Conservation (phyloP, 2,113 vertebrate species). For the Anoplopoma fimbria region DNA sequence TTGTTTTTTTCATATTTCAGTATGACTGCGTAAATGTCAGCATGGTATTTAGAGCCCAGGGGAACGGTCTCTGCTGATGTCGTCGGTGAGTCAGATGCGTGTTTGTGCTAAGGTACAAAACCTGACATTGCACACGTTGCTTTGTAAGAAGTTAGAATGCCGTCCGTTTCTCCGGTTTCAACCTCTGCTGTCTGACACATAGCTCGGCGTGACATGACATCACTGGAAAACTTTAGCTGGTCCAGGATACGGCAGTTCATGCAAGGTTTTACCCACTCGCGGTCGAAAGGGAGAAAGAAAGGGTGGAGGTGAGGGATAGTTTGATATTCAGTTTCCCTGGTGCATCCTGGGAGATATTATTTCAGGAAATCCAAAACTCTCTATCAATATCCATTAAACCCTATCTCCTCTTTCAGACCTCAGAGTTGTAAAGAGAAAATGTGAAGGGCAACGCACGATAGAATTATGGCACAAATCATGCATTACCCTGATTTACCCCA, state of each 20-base stretch:
- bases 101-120: constrained; percentile 48
- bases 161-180: constrained; percentile 46
- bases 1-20: constrained; percentile 65
- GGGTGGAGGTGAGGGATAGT: constrained; percentile 55
- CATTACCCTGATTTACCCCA: constrained; percentile 26
- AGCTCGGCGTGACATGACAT: constrained; percentile 45
- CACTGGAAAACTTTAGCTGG: constrained; percentile 53
- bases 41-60: constrained; percentile 78
- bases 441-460: constrained; percentile 64
- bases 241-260: constrained; percentile 37
- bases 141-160: constrained; percentile 38
- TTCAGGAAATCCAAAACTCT: constrained; percentile 79
- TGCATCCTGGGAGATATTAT: constrained; percentile 79
- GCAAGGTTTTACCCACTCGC: constrained; percentile 44
- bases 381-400: constrained; percentile 76
- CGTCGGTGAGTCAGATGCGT: constrained; percentile 54
- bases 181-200: constrained; percentile 47
- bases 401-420: constrained; percentile 65
- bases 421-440: constrained; percentile 67
- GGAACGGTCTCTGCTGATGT: constrained; percentile 57
- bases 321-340: constrained; percentile 74
- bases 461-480: constrained; percentile 38
- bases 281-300: constrained; percentile 45
- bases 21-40: constrained; percentile 78
- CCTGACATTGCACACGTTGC: constrained; percentile 31